Conservation (phyloP, 1,140 invertebrate genomes). For the Apis dorsata region DNA sequence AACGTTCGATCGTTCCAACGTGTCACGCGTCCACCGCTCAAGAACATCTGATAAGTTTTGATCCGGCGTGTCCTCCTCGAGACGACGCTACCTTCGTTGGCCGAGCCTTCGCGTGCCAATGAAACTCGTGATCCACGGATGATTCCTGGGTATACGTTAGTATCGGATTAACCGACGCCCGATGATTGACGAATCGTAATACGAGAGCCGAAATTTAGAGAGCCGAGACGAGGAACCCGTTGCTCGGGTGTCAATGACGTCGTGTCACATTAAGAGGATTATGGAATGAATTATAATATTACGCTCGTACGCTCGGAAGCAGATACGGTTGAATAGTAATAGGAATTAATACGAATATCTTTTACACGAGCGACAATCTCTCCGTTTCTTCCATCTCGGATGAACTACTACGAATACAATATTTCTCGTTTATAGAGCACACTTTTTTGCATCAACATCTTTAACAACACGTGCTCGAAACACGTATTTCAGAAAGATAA, state of each 20-base stretch:
- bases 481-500: no score
- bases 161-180: neutral
- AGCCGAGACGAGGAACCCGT: no score
- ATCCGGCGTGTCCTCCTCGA: conserved; percentile 32
- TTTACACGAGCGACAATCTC: no score
- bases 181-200: conserved; percentile 29
- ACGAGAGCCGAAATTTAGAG: no score
- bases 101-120: conserved; percentile 16
- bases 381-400: no score
- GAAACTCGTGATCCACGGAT: conserved; percentile 2
- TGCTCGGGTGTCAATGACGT: neutral
- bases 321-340: no score
- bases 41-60: conserved; percentile 57
- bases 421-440: no score
- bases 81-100: conserved; percentile 28
- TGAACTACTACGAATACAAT: no score
- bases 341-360: no score
- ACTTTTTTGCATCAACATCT: no score
- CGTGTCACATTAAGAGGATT: neutral
- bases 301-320: no score
- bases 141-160: neutral
- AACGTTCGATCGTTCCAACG: conserved; percentile 34
- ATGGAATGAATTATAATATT: neutral
- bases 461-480: no score
- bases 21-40: conserved; percentile 40